Base-by-base conservation (phyloP, 23 tunicate species). In the Oikopleura dioica region DNA sequence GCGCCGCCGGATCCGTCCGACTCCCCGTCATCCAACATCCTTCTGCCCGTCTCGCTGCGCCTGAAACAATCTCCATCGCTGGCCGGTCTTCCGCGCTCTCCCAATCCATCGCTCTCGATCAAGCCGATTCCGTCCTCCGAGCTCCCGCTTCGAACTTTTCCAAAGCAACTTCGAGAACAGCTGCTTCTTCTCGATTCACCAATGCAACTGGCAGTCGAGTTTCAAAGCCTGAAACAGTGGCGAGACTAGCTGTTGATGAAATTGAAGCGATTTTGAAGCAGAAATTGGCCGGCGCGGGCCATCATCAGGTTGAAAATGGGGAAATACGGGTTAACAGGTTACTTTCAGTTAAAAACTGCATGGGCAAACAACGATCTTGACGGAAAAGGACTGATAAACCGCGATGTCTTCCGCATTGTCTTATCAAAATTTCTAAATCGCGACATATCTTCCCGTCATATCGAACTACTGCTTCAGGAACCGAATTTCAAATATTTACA, bases 11-110 rank as follows among this genome's bases (percentile, higher is more conserved):
- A n/a, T n/a, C n/a, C n/a, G n/a, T n/a, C n/a, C n/a, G n/a, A n/a
- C n/a, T n/a, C n/a, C 55, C 55, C 9, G 55, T 44, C 16, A 44
- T 44, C 21, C 55, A 44, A 44, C 55, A 44, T 44, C 55, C 55
- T 44, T 9, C 55, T 44, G 9, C 55, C 9, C 55, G 55, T 44
- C 55, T 9, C 21, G 9, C 72, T 12, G 72, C 72, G 2, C 72
- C 72, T 2, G 72, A 63, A 63, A 63, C 72, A 28, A 63, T 63
- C 26, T 63, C 72, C 16, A 4, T 63, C 29, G 72, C 72, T 2
- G 72, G 72, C 32, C 72, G 29, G 2, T 63, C 72, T 2, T 12
- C 72, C 29, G 5, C 30, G 26, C 26, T 63, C 33, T 63, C 72
- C 29, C 30, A 63, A 63, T 28, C 26, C 30, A 23, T 12, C 16